Conservation (phyloP, 2,113 vertebrate species). For the Miniopterus natalensis region DNA sequence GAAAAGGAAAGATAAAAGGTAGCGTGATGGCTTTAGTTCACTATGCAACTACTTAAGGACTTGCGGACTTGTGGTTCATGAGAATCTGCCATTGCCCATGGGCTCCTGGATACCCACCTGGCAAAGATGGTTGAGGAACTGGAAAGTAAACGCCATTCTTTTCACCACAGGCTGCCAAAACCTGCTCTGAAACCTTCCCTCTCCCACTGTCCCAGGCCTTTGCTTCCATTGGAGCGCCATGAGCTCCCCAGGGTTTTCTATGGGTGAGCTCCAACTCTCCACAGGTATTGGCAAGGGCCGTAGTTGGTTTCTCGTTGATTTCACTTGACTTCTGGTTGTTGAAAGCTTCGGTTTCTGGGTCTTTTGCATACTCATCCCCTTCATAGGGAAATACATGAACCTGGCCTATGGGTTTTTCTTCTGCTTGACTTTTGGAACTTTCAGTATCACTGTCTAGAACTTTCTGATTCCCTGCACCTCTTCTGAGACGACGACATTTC, state of each 20-base stretch:
- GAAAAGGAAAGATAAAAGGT: background rate
- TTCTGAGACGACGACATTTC: slow-evolving; percentile 91
- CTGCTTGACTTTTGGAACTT: slow-evolving; percentile 88
- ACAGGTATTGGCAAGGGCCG: slow-evolving; percentile 84
- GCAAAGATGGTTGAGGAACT: slow-evolving; percentile 86
- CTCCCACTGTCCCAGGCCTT: slow-evolving; percentile 84
- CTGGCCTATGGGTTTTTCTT: slow-evolving; percentile 89
- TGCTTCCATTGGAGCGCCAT: slow-evolving; percentile 76
- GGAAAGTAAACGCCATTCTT: slow-evolving; percentile 91
- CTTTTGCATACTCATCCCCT: slow-evolving; percentile 92
- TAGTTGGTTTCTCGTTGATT: slow-evolving; percentile 85
- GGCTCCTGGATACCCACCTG: slow-evolving; percentile 90
- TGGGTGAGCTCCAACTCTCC: slow-evolving; percentile 88
- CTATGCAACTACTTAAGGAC: background rate
- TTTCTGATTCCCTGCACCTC: slow-evolving; percentile 91
- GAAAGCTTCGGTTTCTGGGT: slow-evolving; percentile 86
- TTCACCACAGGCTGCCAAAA: slow-evolving; percentile 90
- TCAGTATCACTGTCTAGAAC: slow-evolving; percentile 83
- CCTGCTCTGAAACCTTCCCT: slow-evolving; percentile 89
- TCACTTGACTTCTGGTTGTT: slow-evolving; percentile 89
- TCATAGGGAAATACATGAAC: slow-evolving; percentile 88
- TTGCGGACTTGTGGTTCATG: slow-evolving; percentile 85
- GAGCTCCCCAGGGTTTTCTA: slow-evolving; percentile 88
- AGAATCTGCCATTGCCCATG: slow-evolving; percentile 86
- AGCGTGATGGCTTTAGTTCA: background rate